A percentile compares a stretch with the other conserved stretches of the same genome.
Evolutionary conservation across 2,888 invertebrate species (phyloP).

Genomic region (Autographa gamma): DNA sequence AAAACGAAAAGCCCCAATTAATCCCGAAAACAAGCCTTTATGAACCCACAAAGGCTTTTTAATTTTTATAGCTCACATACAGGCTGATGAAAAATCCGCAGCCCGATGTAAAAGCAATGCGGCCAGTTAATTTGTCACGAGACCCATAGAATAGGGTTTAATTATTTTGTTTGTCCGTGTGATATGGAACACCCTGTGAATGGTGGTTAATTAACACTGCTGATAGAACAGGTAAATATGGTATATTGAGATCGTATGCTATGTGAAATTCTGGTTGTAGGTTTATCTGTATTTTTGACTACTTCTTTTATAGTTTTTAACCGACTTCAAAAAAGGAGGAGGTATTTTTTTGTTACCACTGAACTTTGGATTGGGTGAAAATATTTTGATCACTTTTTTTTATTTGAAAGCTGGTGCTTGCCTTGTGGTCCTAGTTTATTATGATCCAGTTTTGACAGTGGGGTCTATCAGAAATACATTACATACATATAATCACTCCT

Average conservation of each 20-base stretch:
- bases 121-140: conserved; percentile 31
- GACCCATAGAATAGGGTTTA: conserved; percentile 20
- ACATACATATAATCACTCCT: too few relatives aligned
- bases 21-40: conserved; percentile 7
- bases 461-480: too few relatives aligned
- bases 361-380: too few relatives aligned
- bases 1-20: conserved; percentile 8
- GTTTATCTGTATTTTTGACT: too few relatives aligned
- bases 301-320: too few relatives aligned
- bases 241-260: not conserved
- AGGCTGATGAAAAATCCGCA: conserved; percentile 31
- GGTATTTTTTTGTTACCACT: too few relatives aligned
- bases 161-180: conserved; percentile 32
- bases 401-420: too few relatives aligned
- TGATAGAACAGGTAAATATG: not conserved
- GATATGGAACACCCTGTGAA: conserved; percentile 13
- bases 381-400: too few relatives aligned
- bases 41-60: conserved; percentile 17
- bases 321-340: too few relatives aligned
- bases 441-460: too few relatives aligned
- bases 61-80: conserved; percentile 18
- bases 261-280: not conserved
- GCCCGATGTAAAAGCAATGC: conserved; percentile 14
- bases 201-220: not conserved
- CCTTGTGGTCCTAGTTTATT: too few relatives aligned